Base-by-base conservation (phyloP, 1,140 invertebrate genomes). In the Lordiphosa clarofinis region DNA sequence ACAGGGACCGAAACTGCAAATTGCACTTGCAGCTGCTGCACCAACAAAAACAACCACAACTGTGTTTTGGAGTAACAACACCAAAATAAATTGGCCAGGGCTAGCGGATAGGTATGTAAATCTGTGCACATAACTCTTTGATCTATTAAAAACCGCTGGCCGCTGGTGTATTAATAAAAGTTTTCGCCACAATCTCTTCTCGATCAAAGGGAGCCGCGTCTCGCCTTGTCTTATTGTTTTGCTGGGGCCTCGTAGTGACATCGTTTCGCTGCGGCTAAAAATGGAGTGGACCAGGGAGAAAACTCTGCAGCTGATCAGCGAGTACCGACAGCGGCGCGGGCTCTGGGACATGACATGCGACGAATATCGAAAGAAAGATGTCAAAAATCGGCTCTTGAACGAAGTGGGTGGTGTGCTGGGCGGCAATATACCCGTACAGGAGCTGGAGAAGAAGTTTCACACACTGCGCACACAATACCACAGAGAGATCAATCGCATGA, bases 201-300 rank as follows among this genome's bases (percentile, higher is more conserved):
- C 19, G 40, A 58, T 67, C 46, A 59, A 67, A 67, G 64, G 64
- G 64, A 67, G 44, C 55, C 33, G 42, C 13, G 15, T 3, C 7
- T 49, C 12, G 47, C 7, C n/a, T 36, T 15, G 48, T 49, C 56
- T 44, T 49, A 61, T 69, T 69, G 56, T 69, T 69, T 38, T 60
- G 55, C 47, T 47, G 24, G 11, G 28, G 43, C 24, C 49, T 38
- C 13, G 21, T 21, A 24, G 11, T 65, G 63, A 69, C 43, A 60
- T 56, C 64, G 49, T 49, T 69, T 60, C 37, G 44, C 55, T 61
- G 57, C 63, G 54, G 53, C 78, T 87, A 76, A 87, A 82, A 69
- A 88, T 88, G 87, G 87, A 88, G 69, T 88, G 87, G 87, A 88
- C 87, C 21, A 65, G 87, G 35, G 87, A 88, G 53, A 88, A 88